Conservation (phyloP, 2,797 vertebrate species). For the Sebastes vulpes region DNA sequence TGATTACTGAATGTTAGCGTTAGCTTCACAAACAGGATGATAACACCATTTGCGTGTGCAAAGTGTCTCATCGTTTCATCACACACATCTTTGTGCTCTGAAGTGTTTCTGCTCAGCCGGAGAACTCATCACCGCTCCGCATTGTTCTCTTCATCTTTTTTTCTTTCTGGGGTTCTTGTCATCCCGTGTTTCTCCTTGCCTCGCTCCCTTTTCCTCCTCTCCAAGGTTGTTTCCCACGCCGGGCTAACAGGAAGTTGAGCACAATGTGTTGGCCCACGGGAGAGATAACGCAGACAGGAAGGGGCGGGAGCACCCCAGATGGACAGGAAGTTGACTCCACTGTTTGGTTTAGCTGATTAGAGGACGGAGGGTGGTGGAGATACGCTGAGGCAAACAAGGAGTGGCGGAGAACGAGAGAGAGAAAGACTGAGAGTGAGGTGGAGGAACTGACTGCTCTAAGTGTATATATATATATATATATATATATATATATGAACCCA, state of each 20-base stretch:
- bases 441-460: slow-evolving; percentile 25
- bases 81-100: slow-evolving; percentile 7
- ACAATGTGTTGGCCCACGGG: slow-evolving; percentile 79
- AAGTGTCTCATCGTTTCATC: background rate
- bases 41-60: background rate
- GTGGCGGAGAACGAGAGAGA: background rate
- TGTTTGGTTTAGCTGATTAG: slow-evolving; percentile 81
- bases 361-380: slow-evolving; percentile 13
- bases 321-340: slow-evolving; percentile 79
- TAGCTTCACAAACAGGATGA: slow-evolving; percentile 6
- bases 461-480: background rate
- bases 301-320: slow-evolving; percentile 69
- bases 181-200: slow-evolving; percentile 15
- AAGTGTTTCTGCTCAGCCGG: slow-evolving; percentile 44
- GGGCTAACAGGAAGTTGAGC: slow-evolving; percentile 76
- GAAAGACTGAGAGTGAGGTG: slow-evolving; percentile 16
- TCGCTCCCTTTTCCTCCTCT: slow-evolving; percentile 38
- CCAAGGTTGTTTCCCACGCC: slow-evolving; percentile 62
- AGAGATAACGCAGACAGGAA: slow-evolving; percentile 84
- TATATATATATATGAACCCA: slow-evolving; percentile 23
- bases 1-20: background rate
- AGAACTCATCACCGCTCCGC: slow-evolving; percentile 40
- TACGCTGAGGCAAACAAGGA: slow-evolving; percentile 18
- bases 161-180: slow-evolving; percentile 11
- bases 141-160: slow-evolving; percentile 52